Conservation (phyloP, 2,797 vertebrate genomes). For the Myripristis jacobus region DNA sequence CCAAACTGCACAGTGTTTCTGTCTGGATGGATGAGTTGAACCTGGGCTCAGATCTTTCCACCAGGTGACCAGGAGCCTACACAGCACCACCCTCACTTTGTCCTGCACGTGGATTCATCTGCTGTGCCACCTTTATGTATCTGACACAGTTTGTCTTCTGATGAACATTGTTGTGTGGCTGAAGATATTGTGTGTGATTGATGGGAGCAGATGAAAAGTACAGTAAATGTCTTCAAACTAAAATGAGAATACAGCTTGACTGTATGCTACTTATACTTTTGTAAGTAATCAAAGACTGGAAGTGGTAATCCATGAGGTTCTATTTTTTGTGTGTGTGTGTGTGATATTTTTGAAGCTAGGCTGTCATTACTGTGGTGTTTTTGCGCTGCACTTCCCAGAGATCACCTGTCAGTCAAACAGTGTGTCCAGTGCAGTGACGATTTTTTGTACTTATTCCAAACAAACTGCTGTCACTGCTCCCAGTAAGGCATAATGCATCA, state of each 20-base stretch:
- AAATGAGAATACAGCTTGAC: slow-evolving; percentile 6
- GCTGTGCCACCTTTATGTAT: slow-evolving; percentile 20
- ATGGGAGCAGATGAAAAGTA: slow-evolving; percentile 18
- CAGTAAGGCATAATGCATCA: background rate
- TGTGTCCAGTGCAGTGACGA: too few species aligned
- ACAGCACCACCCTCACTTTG: slow-evolving; percentile 48
- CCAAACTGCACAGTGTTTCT: slow-evolving; percentile 81
- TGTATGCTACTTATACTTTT: background rate
- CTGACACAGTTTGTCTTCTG: slow-evolving; percentile 17
- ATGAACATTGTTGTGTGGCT: slow-evolving; percentile 18
- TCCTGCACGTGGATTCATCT: slow-evolving; percentile 11
- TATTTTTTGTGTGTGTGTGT: background rate
- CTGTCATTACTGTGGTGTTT: too few species aligned
- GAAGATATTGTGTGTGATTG: background rate
- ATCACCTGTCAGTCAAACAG: too few species aligned
- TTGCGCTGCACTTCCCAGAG: too few species aligned
- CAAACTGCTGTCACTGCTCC: too few species aligned
- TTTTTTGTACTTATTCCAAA: too few species aligned
- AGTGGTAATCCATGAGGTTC: too few species aligned
- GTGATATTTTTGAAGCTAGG: background rate
- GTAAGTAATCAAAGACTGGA: background rate
- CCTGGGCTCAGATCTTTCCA: slow-evolving; percentile 71
- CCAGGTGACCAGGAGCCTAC: slow-evolving; percentile 70
- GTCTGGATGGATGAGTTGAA: slow-evolving; percentile 77
- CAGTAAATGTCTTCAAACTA: slow-evolving; percentile 13